These are phyloP conservation scores for Oncorhynchus masou DNA, from an alignment of 2,113 vertebrate genomes.

Conservation along the genomic window DNA sequence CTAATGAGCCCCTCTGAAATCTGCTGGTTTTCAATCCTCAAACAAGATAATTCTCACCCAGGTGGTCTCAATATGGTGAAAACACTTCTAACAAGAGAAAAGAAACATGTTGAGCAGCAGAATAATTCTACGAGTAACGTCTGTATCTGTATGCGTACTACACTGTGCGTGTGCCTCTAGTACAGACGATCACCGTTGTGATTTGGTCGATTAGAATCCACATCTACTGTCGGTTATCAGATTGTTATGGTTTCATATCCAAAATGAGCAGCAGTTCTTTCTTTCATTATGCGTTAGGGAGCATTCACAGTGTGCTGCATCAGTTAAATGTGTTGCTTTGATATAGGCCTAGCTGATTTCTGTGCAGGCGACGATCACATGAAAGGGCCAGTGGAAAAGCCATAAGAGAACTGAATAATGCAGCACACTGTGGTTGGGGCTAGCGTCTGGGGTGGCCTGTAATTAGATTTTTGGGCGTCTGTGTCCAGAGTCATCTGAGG, in stretches of 20 bases:
- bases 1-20: conserved; percentile 42
- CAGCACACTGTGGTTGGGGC: conserved; percentile 32
- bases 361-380: conserved; percentile 55
- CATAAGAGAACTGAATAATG: conserved; percentile 57
- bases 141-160: neutral
- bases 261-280: neutral
- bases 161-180: neutral
- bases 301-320: neutral
- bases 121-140: neutral
- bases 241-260: neutral
- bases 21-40: neutral
- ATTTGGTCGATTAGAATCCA: neutral
- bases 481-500: conserved; percentile 38
- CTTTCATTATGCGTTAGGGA: too few relatives aligned
- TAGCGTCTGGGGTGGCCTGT: conserved; percentile 49
- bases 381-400: conserved; percentile 35
- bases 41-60: conserved; percentile 7
- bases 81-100: neutral
- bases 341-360: conserved; percentile 34
- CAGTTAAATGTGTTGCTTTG: neutral
- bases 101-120: neutral
- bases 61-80: neutral
- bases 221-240: neutral
- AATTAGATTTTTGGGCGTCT: conserved; percentile 66
- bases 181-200: neutral